These are phyloP conservation scores for Cyprinodon diabolis DNA, from an alignment of 2,797 vertebrate species.

Conservation along the genomic window DNA sequence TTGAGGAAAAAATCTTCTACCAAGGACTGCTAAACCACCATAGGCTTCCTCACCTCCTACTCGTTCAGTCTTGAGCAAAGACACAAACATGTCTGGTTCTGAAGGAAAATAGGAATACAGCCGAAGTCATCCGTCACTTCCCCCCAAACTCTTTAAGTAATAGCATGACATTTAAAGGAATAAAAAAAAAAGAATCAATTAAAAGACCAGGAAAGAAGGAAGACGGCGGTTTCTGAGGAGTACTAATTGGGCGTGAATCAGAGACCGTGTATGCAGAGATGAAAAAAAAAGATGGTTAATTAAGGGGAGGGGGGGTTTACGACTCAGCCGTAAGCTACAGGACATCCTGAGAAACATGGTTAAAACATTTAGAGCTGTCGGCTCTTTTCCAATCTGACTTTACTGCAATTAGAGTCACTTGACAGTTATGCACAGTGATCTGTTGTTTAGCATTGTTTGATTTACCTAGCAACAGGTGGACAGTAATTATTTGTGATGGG, in stretches of 20 bases:
- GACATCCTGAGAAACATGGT: slow-evolving; percentile 50
- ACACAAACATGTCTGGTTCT: slow-evolving; percentile 38
- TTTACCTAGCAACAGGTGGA: slow-evolving; percentile 63
- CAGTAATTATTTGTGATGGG: slow-evolving; percentile 9
- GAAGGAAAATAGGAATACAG: slow-evolving; percentile 46
- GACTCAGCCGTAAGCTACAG: slow-evolving; percentile 38
- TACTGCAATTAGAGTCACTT: slow-evolving; percentile 23
- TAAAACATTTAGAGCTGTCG: slow-evolving; percentile 28
- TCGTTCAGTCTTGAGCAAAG: slow-evolving; percentile 37
- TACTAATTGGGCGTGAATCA: slow-evolving; percentile 71
- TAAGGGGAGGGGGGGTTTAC: slow-evolving; percentile 66
- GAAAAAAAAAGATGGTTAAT: slow-evolving; percentile 75
- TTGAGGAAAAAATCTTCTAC: slow-evolving; percentile 50
- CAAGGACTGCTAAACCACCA: slow-evolving; percentile 45
- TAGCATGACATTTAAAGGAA: slow-evolving; percentile 46
- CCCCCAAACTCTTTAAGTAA: slow-evolving; percentile 25
- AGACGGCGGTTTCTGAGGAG: slow-evolving; percentile 52
- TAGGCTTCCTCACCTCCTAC: slow-evolving; percentile 20
- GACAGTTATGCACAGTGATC: slow-evolving; percentile 23
- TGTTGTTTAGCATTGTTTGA: slow-evolving; percentile 59
- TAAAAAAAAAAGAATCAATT: slow-evolving; percentile 63
- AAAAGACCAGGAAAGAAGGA: slow-evolving; percentile 48
- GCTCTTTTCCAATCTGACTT: slow-evolving; percentile 23
- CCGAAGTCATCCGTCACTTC: slow-evolving; percentile 61
- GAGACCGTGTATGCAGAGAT: slow-evolving; percentile 55